These are phyloP conservation scores for Therioaphis trifolii DNA, from an alignment of 2,888 invertebrate genomes.

Conservation along the genomic window DNA sequence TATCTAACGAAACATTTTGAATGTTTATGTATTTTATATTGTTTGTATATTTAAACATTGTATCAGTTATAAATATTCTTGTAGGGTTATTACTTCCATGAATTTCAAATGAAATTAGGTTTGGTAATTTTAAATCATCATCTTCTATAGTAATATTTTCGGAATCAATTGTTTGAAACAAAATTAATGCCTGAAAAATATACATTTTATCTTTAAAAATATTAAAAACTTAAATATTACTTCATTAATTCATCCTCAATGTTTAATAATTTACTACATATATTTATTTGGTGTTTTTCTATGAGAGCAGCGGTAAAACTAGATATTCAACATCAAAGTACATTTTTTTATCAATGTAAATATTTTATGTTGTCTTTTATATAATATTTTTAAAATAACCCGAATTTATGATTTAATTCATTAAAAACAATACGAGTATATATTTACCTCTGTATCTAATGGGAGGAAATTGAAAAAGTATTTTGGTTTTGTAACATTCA, in stretches of 20 bases:
- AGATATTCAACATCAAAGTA: too few relatives aligned
- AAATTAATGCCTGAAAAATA: slow-evolving; percentile 70
- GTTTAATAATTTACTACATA: not conserved
- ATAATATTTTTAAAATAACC: not conserved
- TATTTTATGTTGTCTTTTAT: not conserved
- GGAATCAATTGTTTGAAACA: slow-evolving; percentile 73
- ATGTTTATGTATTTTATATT: slow-evolving; percentile 48
- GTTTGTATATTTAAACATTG: slow-evolving; percentile 38
- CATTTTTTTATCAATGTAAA: too few relatives aligned
- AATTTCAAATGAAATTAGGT: slow-evolving; percentile 59
- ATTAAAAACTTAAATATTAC: too few relatives aligned
- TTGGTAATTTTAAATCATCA: slow-evolving; percentile 53
- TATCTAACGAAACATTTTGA: slow-evolving; percentile 44
- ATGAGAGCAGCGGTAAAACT: too few relatives aligned
- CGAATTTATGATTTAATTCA: not conserved
- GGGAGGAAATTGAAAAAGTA: slow-evolving; percentile 55
- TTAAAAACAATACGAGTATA: not conserved
- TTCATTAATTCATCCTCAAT: too few relatives aligned
- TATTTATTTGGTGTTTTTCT: too few relatives aligned
- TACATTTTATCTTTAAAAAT: not conserved
- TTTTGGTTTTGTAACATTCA: slow-evolving; percentile 51
- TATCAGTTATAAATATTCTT: slow-evolving; percentile 34
- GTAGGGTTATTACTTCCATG: slow-evolving; percentile 53
- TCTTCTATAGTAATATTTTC: slow-evolving; percentile 57
- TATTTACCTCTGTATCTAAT: slow-evolving; percentile 58